phyloP scores from a whole-genome alignment of 2,888 invertebrate species.

The Chymomyza caudatula region DNA sequence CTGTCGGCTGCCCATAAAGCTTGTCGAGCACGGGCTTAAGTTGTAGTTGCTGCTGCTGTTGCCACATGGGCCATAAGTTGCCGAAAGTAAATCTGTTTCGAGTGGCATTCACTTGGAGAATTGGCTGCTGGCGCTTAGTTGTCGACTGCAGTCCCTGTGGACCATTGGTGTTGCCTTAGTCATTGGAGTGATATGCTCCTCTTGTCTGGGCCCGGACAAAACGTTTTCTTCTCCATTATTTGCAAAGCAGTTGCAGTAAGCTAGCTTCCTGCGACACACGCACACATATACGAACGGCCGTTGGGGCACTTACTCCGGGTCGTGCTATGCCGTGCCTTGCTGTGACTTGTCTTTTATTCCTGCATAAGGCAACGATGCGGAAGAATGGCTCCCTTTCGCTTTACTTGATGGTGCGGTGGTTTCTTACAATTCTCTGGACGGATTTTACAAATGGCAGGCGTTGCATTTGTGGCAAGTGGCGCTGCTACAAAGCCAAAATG shows the following conservation, averaged over 20 bases:
- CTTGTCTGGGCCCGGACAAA: constrained; percentile 39
- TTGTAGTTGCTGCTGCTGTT: constrained; percentile 9
- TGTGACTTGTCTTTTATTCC: constrained; percentile 55
- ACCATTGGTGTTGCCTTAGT: constrained; percentile 12
- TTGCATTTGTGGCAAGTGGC: constrained; percentile 44
- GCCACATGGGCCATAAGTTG: constrained; percentile 48
- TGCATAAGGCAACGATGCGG: constrained; percentile 64
- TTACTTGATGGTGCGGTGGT: constrained; percentile 7
- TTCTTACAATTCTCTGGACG: constrained; percentile 11
- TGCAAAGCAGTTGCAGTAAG: constrained; percentile 70
- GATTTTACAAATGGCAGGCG: constrained; percentile 28
- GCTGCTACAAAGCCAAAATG: neutral
- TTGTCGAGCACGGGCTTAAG: constrained; percentile 28
- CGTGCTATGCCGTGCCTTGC: constrained; percentile 27
- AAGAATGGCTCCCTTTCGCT: constrained; percentile 51
- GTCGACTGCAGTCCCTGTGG: constrained; percentile 28
- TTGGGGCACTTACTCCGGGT: constrained; percentile 30
- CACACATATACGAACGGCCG: constrained; percentile 16
- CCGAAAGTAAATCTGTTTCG: constrained; percentile 70
- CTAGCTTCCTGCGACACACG: constrained; percentile 19
- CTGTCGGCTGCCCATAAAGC: constrained; percentile 33
- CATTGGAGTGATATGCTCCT: constrained; percentile 11
- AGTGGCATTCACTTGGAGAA: constrained; percentile 55
- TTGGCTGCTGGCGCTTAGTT: constrained; percentile 47
- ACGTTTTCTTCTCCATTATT: constrained; percentile 58